Evolutionary conservation across 1,140 invertebrate species (phyloP), one percentile per base, ranked within the genome.

Genomic region (Drusus annulatus): DNA sequence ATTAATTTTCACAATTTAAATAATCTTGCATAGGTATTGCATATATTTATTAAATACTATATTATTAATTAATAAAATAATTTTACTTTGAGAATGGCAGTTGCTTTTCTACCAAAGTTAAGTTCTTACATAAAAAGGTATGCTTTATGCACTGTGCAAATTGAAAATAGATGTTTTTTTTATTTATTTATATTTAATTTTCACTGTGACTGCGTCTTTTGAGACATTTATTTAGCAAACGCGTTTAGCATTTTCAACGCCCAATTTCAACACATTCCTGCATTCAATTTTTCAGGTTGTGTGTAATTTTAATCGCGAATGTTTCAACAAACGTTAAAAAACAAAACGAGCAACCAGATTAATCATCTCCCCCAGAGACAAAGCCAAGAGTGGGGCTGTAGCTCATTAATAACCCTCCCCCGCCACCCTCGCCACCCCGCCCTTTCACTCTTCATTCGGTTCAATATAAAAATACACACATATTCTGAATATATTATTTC

Each of bases 261-360:
- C 36, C 36, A 60, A 60, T 21, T 60, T 17, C 56, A 60, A 63
- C 21, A 25, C 62, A 63, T 63, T 28, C 62, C 62, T 25, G 62
- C 62, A 28, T 25, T n/a, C 50, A 69, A 69, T n/a, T 3, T 17
- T 74, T 74, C 25, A 17, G 23, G 25, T 25, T 69, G 56, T 50
- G 76, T 76, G 81, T 83, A 74, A 68, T 80, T 80, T 78, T 83
- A 83, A 83, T 83, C 77, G 74, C 79, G 78, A 83, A 83, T 83
- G 81, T 80, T 80, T 80, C 76, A 63, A 78, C 75, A 82, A 82
- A 82, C 78, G 74, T 65, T 78, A 54, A 74, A 82, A 82, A 83
- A 83, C 81, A 83, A 83, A 83, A 83, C 76, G 79, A 68, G 81
- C 77, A 79, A 83, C 79, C 81, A 83, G 81, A 83, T 83, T 83